Conservation (phyloP, 1,140 invertebrate species). For the Drosophila kohkoa region DNA sequence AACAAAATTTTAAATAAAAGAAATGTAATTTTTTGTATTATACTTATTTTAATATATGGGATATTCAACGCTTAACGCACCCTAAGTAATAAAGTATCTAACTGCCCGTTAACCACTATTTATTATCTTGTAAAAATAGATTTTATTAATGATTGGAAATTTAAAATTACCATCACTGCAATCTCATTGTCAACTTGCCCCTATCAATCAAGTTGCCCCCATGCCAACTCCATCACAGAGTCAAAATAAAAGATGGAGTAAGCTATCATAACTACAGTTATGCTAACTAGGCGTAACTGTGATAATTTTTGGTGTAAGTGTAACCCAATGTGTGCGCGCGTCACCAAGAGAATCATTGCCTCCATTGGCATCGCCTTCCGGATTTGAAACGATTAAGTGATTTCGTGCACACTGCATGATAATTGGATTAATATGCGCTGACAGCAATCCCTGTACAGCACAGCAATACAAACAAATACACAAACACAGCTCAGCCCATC, state of each 20-base stretch:
- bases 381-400: constrained; percentile 77
- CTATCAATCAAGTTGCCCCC: constrained; percentile 24
- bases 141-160: not conserved
- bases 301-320: constrained; percentile 20
- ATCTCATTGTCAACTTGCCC: constrained; percentile 15
- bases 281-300: constrained; percentile 41
- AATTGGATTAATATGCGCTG: constrained; percentile 84
- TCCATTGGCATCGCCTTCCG: constrained; percentile 53
- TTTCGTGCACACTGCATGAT: constrained; percentile 78
- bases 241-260: not conserved
- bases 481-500: not conserved
- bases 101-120: not conserved
- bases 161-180: not conserved
- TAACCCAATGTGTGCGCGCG: constrained; percentile 21
- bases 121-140: not conserved
- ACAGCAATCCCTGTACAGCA: constrained; percentile 48
- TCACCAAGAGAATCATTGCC: constrained; percentile 1
- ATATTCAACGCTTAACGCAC: not conserved
- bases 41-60: not conserved
- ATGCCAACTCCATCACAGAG: constrained; percentile 16
- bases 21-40: too few relatives aligned
- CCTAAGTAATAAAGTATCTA: not conserved
- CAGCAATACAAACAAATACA: not conserved
- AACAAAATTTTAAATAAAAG: too few relatives aligned
- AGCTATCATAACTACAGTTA: constrained; percentile 39